Evolutionary conservation across 1,140 invertebrate genomes (phyloP), one percentile per base, ranked within the genome.

Genomic region (Eueides isabella): DNA sequence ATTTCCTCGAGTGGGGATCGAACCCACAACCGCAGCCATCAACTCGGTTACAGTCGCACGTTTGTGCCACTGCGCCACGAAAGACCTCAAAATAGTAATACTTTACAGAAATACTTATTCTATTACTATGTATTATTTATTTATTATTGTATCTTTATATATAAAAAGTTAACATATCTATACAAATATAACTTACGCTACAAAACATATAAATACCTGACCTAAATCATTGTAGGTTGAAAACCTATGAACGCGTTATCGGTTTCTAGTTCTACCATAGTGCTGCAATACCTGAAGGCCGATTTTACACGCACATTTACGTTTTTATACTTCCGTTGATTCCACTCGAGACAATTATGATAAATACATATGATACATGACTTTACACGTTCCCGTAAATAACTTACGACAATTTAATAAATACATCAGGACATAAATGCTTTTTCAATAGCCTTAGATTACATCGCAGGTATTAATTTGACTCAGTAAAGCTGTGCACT

Each of bases 371-470:
- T 23, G 35, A 14, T 62, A 35, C n/a, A 2, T 30, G 30, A 12
- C 11, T 33, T 62, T 33, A 77, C 68, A 41, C 14, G 30, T 30
- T 72, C 69, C 64, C 66, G 69, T 71, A 76, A 72, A 76, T 71
- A 65, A 71, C 48, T 71, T 62, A 63, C 68, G 74, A 71, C 74
- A 61, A 67, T 75, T 75, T 75, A 76, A 72, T 76, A 76, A 76
- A 72, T 68, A 68, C 70, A 72, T 72, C 65, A 63, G 33, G 69
- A 68, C 74, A 64, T 72, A 72, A 76, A 73, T 73, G 74, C 69
- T 76, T 76, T 72, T 72, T 72, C 69, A 76, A 76, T 76, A 72
- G 74, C 74, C 41, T 30, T 35, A 72, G 74, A 76, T 76, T 67
- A 35, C 55, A 72, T 76, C 74, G 55, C 23, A 62, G 55, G 64